A percentile compares a stretch with the other conserved stretches of the same genome.
These are phyloP conservation scores for Telmatherina bonti DNA, from an alignment of 2,797 vertebrate genomes.

Conservation along the genomic window DNA sequence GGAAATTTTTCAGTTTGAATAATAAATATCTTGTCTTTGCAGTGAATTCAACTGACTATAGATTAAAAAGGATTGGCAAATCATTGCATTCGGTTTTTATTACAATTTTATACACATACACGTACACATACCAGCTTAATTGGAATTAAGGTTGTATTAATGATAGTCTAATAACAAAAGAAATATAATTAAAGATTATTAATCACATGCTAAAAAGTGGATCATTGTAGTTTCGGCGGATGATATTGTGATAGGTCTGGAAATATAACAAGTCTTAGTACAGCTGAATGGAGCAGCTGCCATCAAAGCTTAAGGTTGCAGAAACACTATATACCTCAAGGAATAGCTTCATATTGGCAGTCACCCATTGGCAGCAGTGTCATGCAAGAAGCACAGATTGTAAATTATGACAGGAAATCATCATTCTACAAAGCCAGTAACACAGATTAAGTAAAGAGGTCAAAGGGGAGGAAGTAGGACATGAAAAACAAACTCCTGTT, in stretches of 20 bases:
- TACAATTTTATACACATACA: too few species aligned
- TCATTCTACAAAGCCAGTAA: not conserved
- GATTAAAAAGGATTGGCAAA: too few species aligned
- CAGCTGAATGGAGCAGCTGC: slow-evolving; percentile 54
- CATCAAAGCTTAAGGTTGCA: too few species aligned
- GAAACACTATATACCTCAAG: too few species aligned
- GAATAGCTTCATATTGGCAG: not conserved
- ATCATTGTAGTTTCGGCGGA: not conserved
- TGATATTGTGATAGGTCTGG: slow-evolving; percentile 51
- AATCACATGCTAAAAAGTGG: slow-evolving; percentile 27
- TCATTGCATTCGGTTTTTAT: too few species aligned
- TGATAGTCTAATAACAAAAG: slow-evolving; percentile 26
- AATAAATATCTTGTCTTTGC: too few species aligned
- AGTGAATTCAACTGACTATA: too few species aligned
- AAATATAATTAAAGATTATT: slow-evolving; percentile 16
- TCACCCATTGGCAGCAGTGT: not conserved
- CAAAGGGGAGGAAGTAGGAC: not conserved
- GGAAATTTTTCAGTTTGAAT: too few species aligned
- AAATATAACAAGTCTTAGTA: slow-evolving; percentile 58
- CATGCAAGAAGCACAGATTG: not conserved
- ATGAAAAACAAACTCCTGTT: not conserved
- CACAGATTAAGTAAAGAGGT: not conserved
- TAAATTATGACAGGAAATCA: not conserved
- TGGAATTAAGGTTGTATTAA: slow-evolving; percentile 37
- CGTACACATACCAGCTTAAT: too few species aligned